Base-by-base conservation (phyloP, 2,888 invertebrate species). In the Empis stercorea region DNA sequence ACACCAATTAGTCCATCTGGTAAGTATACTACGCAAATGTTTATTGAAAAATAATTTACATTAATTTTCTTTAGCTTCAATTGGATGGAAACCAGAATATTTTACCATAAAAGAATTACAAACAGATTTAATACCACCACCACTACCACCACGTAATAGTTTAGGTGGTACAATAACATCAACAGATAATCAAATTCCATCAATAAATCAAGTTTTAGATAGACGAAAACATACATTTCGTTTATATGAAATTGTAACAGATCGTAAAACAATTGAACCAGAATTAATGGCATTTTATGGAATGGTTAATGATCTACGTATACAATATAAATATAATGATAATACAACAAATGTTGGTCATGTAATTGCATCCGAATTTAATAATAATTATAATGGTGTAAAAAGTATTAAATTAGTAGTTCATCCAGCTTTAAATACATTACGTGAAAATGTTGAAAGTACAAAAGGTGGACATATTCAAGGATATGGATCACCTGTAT, bases 331-430 rank as follows among this genome's bases (percentile, higher is more conserved):
- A 1, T 78, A 82, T 61, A 77, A 80, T 45, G 87, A 94, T 65
- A 74, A 76, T 16, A 74, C 71, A 48, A 85, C 87, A 13, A 95
- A 96, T 71, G 80, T 85, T 37, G 95, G 95, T 0, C 80, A 92
- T 60, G 82, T 95, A 49, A 79, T 92, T 52, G 93, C 94, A 55
- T 83, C 92, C 1, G 80, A 87, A 60, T 83, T 92, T 55, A 84
- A 86, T 55, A 86, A 84, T 62, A 76, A 79, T 54, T 87, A 87
- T 65, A 77, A 81, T 27, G 79, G 78, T 50, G 78, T 83, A 54
- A 87, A 89, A 44, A 93, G 92, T 65, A 86, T 95, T 56, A 94
- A 94, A 71, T 73, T 96, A 55, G 76, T 88, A 59, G 87, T 96
- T 50, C 80, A 80, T 66, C 79, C 80, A 4, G 64, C 70, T 15